Conservation (phyloP, 53 echinoderm and acorn worm genomes). For the Hippasteria phrygiana region DNA sequence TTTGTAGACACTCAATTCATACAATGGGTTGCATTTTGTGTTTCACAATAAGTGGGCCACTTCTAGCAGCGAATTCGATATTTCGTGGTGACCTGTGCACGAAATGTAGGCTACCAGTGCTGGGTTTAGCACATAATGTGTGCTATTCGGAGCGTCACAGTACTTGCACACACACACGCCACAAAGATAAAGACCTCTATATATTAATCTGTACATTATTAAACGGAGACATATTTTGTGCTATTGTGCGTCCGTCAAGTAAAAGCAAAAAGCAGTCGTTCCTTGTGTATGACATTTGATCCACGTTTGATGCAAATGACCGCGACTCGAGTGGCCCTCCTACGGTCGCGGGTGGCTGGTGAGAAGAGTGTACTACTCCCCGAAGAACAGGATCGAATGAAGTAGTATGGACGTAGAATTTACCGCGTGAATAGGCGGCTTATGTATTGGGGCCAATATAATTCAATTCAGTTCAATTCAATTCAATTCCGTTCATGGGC, state of each 20-base stretch:
- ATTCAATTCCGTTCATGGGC: no score
- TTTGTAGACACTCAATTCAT: no score
- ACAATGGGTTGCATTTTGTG: no score
- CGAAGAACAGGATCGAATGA: not conserved
- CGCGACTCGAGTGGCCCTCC: constrained; percentile 22
- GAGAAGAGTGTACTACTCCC: not conserved
- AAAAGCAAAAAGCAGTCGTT: not conserved
- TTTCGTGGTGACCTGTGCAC: no score
- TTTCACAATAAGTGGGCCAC: no score
- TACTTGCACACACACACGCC: no score
- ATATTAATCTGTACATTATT: no score
- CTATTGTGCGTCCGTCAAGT: not conserved
- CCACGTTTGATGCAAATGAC: constrained; percentile 41
- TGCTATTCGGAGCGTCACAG: no score
- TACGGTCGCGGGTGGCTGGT: not conserved
- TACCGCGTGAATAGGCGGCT: not conserved
- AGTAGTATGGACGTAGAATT: not conserved
- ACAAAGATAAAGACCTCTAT: no score
- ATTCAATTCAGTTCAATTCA: not conserved
- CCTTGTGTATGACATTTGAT: constrained; percentile 24
- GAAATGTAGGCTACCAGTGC: no score
- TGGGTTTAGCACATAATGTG: no score
- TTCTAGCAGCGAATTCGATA: no score
- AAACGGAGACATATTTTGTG: not conserved
- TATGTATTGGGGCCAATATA: not conserved